Conservation (phyloP, 2,797 vertebrate species). For the Ctenosaura bakeri region DNA sequence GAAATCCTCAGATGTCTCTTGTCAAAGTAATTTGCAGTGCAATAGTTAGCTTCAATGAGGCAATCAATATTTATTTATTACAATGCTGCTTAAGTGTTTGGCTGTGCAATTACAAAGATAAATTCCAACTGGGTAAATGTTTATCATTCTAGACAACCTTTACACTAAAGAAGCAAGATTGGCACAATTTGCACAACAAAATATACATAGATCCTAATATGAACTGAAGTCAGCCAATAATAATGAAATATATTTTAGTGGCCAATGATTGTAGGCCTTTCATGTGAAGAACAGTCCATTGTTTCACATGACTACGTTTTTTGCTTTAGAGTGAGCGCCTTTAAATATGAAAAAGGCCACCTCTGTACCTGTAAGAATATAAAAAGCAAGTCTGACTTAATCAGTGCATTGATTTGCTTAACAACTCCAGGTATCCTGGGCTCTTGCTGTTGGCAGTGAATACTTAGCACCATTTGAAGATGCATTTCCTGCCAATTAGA, state of each 20-base stretch:
- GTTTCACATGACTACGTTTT: background rate
- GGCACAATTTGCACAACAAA: background rate
- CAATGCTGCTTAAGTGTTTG: background rate
- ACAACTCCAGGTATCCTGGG: constrained; percentile 45
- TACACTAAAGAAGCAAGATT: background rate
- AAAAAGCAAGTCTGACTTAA: constrained; percentile 35
- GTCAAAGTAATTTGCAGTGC: background rate
- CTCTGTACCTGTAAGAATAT: constrained; percentile 29
- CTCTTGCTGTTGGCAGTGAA: constrained; percentile 49
- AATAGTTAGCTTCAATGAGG: background rate
- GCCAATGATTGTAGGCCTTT: background rate
- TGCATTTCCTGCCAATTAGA: constrained; percentile 54
- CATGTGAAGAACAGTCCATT: background rate
- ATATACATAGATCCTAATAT: background rate
- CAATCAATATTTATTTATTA: constrained; percentile 23
- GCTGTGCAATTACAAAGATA: background rate
- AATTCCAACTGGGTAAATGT: constrained; percentile 1
- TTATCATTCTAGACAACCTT: constrained; percentile 5
- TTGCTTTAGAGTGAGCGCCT: background rate
- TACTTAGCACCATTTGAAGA: constrained; percentile 45
- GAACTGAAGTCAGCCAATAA: background rate
- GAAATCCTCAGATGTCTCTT: background rate
- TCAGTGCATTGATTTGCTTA: constrained; percentile 44
- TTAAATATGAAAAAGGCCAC: constrained; percentile 21
- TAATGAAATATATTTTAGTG: constrained; percentile 5